Conservation (phyloP, 2,797 vertebrate genomes). For the Sphenopsis melanotis region DNA sequence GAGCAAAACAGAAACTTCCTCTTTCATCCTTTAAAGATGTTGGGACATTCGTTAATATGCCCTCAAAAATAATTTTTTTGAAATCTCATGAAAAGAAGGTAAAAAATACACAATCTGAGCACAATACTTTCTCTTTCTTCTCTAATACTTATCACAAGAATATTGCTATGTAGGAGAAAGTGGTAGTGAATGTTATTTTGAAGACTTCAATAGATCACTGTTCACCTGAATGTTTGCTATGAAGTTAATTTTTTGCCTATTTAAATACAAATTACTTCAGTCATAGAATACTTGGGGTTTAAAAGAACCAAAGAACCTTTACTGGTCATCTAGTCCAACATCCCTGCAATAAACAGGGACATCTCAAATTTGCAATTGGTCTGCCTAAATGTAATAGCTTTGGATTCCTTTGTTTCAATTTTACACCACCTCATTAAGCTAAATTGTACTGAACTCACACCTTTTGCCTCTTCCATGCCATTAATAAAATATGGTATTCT, state of each 20-base stretch:
- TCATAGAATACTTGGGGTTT: background rate
- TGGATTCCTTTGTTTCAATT: background rate
- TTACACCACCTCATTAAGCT: background rate
- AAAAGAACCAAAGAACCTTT: background rate
- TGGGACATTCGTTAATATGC: background rate
- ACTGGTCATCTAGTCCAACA: background rate
- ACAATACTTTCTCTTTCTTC: background rate
- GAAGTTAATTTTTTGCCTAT: background rate
- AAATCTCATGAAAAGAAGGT: background rate
- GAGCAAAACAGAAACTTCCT: background rate
- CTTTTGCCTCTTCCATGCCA: background rate
- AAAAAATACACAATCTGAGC: background rate
- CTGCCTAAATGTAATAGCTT: background rate
- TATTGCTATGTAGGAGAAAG: background rate
- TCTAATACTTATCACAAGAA: background rate
- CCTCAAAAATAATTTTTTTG: background rate
- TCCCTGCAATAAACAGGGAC: background rate
- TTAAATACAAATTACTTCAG: background rate
- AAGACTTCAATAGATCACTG: background rate
- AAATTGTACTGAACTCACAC: background rate
- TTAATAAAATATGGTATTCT: background rate
- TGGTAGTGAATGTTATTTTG: background rate
- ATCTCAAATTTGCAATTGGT: background rate
- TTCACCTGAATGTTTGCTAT: background rate
- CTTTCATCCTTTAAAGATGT: background rate